Evolutionary conservation across 2,888 invertebrate genomes (phyloP).

Genomic region (Drepana falcataria): DNA sequence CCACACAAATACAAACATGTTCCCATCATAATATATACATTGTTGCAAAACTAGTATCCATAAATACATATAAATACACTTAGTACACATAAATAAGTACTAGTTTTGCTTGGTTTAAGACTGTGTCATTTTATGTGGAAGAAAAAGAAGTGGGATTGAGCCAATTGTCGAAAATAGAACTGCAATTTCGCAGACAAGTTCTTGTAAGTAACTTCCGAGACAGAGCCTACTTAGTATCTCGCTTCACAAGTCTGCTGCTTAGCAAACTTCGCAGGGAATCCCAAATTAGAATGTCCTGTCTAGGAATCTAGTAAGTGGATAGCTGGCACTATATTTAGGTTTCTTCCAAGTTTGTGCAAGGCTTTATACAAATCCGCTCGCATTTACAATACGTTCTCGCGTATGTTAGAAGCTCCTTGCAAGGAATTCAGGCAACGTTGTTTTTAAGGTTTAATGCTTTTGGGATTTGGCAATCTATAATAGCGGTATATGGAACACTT

Average conservation of each 20-base stretch:
- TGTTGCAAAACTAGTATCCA: too few relatives aligned
- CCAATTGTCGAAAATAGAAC: conserved; percentile 7
- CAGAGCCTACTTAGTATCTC: conserved; percentile 17
- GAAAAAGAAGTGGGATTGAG: not conserved
- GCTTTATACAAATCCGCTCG: not conserved
- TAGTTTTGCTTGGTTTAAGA: too few relatives aligned
- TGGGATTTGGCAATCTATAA: too few relatives aligned
- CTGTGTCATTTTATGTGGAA: too few relatives aligned
- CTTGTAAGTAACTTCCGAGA: conserved; percentile 1
- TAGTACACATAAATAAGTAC: too few relatives aligned
- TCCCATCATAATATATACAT: too few relatives aligned
- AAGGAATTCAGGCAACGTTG: not conserved
- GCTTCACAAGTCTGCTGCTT: conserved; percentile 22
- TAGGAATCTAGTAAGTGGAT: conserved; percentile 4
- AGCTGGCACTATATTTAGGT: conserved; percentile 2
- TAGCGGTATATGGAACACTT: too few relatives aligned
- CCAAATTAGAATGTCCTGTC: not conserved
- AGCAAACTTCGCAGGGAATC: conserved; percentile 12
- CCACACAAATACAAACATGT: too few relatives aligned
- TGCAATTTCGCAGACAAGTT: conserved; percentile 19
- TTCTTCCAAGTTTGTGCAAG: not conserved
- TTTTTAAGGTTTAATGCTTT: not conserved
- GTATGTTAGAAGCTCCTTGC: not conserved
- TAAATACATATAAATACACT: too few relatives aligned
- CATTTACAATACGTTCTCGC: not conserved